Conservation (phyloP, 2,797 vertebrate genomes). For the Merluccius polli region DNA sequence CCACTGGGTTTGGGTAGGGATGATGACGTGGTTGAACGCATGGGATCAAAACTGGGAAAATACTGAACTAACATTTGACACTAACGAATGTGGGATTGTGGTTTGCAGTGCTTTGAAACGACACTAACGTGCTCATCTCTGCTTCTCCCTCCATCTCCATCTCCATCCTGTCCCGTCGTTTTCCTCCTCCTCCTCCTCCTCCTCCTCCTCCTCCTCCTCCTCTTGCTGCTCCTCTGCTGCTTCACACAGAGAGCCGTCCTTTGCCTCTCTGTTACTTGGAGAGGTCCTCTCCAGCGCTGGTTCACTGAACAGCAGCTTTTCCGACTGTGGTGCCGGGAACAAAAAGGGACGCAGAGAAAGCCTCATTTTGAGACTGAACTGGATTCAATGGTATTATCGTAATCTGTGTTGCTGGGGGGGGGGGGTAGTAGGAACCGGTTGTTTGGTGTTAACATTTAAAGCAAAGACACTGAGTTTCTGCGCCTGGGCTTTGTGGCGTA, state of each 20-base stretch:
- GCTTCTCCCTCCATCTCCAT: constrained; percentile 38
- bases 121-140: constrained; percentile 30
- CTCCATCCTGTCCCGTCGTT: constrained; percentile 37
- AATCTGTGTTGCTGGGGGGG: constrained; percentile 20
- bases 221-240: constrained; percentile 43
- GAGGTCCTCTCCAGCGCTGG: constrained; percentile 50
- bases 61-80: too few species aligned
- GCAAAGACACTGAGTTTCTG: not conserved
- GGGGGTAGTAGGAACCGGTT: constrained; percentile 10
- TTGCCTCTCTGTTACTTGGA: constrained; percentile 62
- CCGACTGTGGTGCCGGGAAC: constrained; percentile 61
- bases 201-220: constrained; percentile 35
- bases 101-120: not conserved
- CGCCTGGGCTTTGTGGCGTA: not conserved
- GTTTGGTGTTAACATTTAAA: not conserved
- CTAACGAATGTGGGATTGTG: not conserved
- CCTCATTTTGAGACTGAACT: constrained; percentile 64
- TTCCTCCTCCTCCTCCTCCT: not conserved
- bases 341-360: constrained; percentile 65
- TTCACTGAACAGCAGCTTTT: constrained; percentile 61
- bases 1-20: not conserved
- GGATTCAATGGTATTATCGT: constrained; percentile 76
- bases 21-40: not conserved
- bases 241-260: constrained; percentile 48
- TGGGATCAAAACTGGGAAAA: too few species aligned